Conservation (phyloP, 2,113 vertebrate genomes). For the Tenebrosternarchus preto region DNA sequence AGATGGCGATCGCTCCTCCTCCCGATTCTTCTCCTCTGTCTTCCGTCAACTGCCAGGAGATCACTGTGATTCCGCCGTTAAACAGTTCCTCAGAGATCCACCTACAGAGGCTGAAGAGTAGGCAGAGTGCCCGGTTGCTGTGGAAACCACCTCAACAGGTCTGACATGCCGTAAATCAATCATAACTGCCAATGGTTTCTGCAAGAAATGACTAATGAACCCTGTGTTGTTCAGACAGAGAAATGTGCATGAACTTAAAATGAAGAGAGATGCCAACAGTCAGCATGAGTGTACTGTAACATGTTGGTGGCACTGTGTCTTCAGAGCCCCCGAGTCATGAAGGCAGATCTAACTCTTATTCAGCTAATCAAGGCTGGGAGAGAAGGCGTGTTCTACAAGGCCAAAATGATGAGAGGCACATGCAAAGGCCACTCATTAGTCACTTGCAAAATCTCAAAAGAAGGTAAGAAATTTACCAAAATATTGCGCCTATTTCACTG, state of each 20-base stretch:
- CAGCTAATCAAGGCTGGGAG: constrained; percentile 76
- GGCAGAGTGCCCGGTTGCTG: constrained; percentile 42
- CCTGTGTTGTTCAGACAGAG: not conserved
- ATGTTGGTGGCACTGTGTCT: not conserved
- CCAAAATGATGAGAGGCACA: constrained; percentile 69
- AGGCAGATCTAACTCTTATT: constrained; percentile 70
- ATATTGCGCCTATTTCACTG: not conserved
- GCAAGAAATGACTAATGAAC: too few relatives aligned
- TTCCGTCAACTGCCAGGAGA: not conserved
- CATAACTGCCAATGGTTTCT: not conserved
- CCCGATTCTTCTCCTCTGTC: constrained; percentile 20
- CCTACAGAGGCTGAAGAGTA: constrained; percentile 32
- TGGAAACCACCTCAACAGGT: constrained; percentile 69
- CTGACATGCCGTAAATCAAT: not conserved
- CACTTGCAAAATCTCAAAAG: constrained; percentile 77
- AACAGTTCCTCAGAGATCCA: not conserved
- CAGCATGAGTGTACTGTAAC: not conserved
- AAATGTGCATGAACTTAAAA: not conserved
- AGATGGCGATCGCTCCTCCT: not conserved
- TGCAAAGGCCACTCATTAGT: constrained; percentile 73
- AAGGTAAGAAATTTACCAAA: constrained; percentile 60
- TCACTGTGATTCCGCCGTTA: not conserved
- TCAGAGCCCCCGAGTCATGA: constrained; percentile 62
- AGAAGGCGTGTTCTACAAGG: constrained; percentile 75
- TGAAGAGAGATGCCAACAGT: not conserved